Evolutionary conservation across 2,888 invertebrate species (phyloP).

Genomic region (Apodemia zela): DNA sequence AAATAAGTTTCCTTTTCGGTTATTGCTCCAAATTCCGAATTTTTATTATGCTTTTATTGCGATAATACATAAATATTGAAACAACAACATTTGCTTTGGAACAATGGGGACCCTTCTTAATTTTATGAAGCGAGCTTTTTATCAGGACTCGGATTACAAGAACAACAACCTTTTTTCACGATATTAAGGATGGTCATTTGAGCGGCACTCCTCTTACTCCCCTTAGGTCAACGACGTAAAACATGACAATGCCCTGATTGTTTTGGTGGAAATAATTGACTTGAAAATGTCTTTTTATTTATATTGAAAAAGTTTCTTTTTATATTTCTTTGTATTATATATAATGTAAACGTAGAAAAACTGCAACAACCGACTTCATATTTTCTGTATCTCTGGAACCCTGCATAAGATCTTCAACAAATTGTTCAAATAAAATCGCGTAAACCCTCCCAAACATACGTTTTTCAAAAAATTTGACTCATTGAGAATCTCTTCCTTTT

Average conservation of each 20-base stretch:
- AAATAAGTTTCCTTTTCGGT: not conserved
- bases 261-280: not conserved
- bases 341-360: too few species aligned
- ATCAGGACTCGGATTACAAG: not conserved
- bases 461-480: too few species aligned
- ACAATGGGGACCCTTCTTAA: not conserved
- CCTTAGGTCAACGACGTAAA: not conserved
- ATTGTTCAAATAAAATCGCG: too few species aligned
- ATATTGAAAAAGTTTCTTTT: too few species aligned
- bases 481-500: too few species aligned
- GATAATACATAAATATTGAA: not conserved
- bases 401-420: too few species aligned
- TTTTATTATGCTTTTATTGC: not conserved
- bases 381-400: too few species aligned
- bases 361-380: too few species aligned
- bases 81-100: not conserved
- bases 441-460: too few species aligned
- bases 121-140: not conserved
- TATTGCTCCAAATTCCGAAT: not conserved
- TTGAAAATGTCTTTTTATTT: too few species aligned
- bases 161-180: not conserved
- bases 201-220: not conserved
- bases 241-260: not conserved
- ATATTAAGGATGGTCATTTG: constrained; percentile 5
- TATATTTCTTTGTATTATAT: too few species aligned